A percentile compares a stretch with the other conserved stretches of the same genome.
These are phyloP conservation scores for Diachasmimorpha longicaudata DNA, from an alignment of 1,140 invertebrate genomes.

Conservation along the genomic window DNA sequence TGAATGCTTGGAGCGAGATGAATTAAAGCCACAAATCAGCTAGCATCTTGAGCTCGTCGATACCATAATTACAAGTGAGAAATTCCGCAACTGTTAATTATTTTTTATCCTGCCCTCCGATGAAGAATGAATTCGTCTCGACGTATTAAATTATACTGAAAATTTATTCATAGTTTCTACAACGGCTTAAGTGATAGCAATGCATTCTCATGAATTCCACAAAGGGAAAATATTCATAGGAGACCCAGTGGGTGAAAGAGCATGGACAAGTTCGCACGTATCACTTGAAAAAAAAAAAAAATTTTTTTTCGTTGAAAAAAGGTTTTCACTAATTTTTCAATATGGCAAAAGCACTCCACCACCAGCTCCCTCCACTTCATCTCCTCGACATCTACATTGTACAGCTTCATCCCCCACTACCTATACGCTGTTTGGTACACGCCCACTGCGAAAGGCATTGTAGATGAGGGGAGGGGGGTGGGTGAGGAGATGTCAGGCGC, in stretches of 20 bases:
- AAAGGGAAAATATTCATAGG: no score
- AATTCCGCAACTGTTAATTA: no score
- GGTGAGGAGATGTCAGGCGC: conserved; percentile 39
- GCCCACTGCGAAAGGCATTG: conserved; percentile 44
- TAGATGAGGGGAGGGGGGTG: conserved; percentile 29
- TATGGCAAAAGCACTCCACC: background rate
- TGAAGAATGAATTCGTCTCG: no score
- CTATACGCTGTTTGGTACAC: conserved; percentile 35
- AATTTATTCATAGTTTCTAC: no score
- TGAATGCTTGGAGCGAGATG: background rate
- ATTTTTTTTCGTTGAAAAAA: background rate
- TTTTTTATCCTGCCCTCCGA: no score
- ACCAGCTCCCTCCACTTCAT: conserved; percentile 16
- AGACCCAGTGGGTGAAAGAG: no score
- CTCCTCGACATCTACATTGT: conserved; percentile 24
- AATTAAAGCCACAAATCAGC: background rate
- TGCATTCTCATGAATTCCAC: no score
- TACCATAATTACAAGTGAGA: background rate
- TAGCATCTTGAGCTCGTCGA: background rate
- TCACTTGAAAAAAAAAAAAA: background rate
- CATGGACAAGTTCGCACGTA: no score
- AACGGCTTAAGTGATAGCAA: no score
- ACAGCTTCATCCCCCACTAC: background rate
- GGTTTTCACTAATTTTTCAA: background rate
- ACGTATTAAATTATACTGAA: no score